phyloP scores from a whole-genome alignment of 2,797 vertebrate genomes.

The Trematomus bernacchii region DNA sequence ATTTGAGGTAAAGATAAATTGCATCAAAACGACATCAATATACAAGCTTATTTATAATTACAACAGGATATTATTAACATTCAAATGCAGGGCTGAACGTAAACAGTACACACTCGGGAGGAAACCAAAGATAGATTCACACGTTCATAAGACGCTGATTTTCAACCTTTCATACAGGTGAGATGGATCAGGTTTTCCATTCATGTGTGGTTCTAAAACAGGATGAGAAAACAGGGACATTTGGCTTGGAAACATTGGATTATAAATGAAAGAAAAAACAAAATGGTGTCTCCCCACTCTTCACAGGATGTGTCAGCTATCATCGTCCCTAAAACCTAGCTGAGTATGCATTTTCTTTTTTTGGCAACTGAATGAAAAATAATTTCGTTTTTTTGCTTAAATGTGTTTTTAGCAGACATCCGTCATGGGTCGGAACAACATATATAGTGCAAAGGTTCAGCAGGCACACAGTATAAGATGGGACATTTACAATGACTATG shows the following conservation, averaged over 20 bases:
- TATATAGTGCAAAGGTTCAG: conserved; percentile 68
- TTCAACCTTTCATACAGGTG: background rate
- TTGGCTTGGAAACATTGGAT: conserved; percentile 60
- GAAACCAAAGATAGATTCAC: conserved; percentile 23
- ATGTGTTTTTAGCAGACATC: background rate
- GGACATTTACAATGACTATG: conserved; percentile 32
- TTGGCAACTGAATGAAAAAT: conserved; percentile 30
- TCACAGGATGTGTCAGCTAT: background rate
- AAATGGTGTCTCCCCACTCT: background rate
- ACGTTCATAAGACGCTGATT: conserved; percentile 3
- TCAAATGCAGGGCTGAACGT: conserved; percentile 76
- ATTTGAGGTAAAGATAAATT: conserved; percentile 82
- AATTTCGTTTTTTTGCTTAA: background rate
- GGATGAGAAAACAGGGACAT: conserved; percentile 17
- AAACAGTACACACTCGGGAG: conserved; percentile 77
- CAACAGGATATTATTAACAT: conserved; percentile 77
- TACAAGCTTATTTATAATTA: conserved; percentile 78
- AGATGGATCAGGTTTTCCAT: conserved; percentile 24
- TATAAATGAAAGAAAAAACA: conserved; percentile 12
- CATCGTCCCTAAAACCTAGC: background rate
- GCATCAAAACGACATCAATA: conserved; percentile 83
- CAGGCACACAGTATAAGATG: conserved; percentile 52
- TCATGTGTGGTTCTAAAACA: conserved; percentile 24
- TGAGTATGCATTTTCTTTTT: background rate
- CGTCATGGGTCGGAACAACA: conserved; percentile 17